Evolutionary conservation across 2,113 vertebrate species (phyloP).

Genomic region (Antechinus flavipes): DNA sequence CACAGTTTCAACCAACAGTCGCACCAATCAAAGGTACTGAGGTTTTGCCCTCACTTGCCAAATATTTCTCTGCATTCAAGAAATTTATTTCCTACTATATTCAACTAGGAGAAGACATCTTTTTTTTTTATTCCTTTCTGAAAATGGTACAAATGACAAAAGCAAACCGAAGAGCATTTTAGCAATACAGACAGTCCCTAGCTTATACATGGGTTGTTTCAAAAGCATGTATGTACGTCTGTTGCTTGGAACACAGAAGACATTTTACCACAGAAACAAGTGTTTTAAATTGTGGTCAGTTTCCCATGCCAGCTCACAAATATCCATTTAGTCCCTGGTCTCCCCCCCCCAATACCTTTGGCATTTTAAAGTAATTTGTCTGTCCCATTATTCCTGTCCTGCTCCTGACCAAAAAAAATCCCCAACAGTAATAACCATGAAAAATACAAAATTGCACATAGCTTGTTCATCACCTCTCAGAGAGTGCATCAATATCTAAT

Average conservation of each 20-base stretch:
- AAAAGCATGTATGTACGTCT: background rate
- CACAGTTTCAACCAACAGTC: background rate
- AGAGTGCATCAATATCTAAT: background rate
- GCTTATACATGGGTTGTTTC: background rate
- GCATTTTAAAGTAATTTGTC: background rate
- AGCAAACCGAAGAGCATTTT: background rate
- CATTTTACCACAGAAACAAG: background rate
- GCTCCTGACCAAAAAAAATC: background rate
- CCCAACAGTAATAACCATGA: background rate
- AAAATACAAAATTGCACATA: background rate
- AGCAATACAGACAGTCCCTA: background rate
- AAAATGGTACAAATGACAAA: background rate
- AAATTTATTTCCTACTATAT: background rate
- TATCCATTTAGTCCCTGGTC: background rate
- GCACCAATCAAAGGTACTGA: background rate
- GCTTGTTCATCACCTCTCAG: background rate
- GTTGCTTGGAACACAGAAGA: background rate
- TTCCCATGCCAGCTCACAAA: background rate
- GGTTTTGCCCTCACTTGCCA: background rate
- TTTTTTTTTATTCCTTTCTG: background rate
- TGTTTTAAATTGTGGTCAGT: background rate
- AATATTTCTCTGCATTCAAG: background rate
- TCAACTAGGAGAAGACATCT: background rate
- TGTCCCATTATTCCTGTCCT: background rate
- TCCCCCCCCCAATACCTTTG: background rate